These are phyloP conservation scores for Drosophila borborema DNA, from an alignment of 2,888 invertebrate species.

Conservation along the genomic window DNA sequence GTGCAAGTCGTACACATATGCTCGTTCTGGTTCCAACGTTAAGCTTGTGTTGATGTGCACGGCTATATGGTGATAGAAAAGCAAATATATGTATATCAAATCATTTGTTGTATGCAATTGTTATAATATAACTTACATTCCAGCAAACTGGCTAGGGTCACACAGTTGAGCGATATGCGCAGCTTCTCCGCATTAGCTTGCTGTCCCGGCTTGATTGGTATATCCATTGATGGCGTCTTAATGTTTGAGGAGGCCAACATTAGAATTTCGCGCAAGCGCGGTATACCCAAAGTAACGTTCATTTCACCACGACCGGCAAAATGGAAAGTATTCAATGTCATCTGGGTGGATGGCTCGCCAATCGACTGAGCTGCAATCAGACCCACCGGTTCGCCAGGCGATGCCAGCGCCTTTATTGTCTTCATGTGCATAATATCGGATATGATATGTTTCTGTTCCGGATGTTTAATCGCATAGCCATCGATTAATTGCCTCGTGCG, in stretches of 20 bases:
- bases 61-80: constrained; percentile 51
- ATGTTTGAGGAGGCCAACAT: constrained; percentile 98
- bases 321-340: constrained; percentile 99
- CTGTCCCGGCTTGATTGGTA: constrained; percentile 90
- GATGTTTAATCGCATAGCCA: constrained; percentile 86
- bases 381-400: constrained; percentile 96
- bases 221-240: constrained; percentile 98
- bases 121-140: constrained; percentile 85
- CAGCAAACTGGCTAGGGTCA: constrained; percentile 92
- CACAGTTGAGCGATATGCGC: constrained; percentile 90
- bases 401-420: constrained; percentile 90
- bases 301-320: constrained; percentile 99
- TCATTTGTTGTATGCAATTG: neutral
- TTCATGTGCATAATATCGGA: constrained; percentile 91
- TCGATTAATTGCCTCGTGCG: constrained; percentile 89
- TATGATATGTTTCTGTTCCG: constrained; percentile 86
- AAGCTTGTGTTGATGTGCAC: constrained; percentile 85
- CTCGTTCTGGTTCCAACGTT: constrained; percentile 86
- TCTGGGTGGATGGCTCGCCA: constrained; percentile 99
- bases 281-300: constrained; percentile 99
- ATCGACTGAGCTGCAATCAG: constrained; percentile 98
- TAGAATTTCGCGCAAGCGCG: constrained; percentile 97
- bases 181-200: constrained; percentile 88
- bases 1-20: constrained; percentile 88
- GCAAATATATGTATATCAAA: neutral